A percentile compares a stretch with the other conserved stretches of the same genome.
phyloP scores from a whole-genome alignment of 1,140 invertebrate species.

The Macrobrachium nipponense region DNA sequence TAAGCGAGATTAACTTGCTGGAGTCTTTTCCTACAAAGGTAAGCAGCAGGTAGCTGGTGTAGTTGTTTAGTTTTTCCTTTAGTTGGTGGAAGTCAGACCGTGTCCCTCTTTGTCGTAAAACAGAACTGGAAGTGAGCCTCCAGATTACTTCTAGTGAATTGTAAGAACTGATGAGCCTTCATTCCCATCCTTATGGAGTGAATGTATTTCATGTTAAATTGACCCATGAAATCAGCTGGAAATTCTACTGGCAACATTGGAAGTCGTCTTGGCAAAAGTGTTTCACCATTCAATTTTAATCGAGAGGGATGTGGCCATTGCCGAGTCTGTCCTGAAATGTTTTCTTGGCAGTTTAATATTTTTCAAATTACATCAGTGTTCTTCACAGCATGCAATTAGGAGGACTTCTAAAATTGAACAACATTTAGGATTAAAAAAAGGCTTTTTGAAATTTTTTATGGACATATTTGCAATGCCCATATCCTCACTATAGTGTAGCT shows the following conservation, averaged over 20 bases:
- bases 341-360: no score
- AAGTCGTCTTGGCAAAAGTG: no score
- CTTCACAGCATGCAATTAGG: background rate
- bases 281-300: background rate
- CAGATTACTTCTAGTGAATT: background rate
- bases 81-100: slow-evolving; percentile 16
- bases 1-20: slow-evolving; percentile 30
- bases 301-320: slow-evolving; percentile 1
- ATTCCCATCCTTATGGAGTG: no score
- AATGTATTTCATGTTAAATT: no score
- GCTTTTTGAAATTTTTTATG: background rate
- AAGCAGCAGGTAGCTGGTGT: slow-evolving; percentile 14
- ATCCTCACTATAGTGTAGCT: slow-evolving; percentile 56
- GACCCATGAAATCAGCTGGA: no score
- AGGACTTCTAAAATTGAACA: background rate
- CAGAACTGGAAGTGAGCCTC: no score
- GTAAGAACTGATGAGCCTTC: background rate
- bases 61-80: slow-evolving; percentile 15
- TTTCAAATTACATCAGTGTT: no score
- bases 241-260: no score
- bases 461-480: slow-evolving; percentile 29
- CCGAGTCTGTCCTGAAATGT: background rate
- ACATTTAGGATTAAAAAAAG: background rate
- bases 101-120: background rate
- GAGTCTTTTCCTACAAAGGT: no score